These are phyloP conservation scores for Epinephelus fuscoguttatus DNA, from an alignment of 2,113 vertebrate genomes.

Conservation along the genomic window DNA sequence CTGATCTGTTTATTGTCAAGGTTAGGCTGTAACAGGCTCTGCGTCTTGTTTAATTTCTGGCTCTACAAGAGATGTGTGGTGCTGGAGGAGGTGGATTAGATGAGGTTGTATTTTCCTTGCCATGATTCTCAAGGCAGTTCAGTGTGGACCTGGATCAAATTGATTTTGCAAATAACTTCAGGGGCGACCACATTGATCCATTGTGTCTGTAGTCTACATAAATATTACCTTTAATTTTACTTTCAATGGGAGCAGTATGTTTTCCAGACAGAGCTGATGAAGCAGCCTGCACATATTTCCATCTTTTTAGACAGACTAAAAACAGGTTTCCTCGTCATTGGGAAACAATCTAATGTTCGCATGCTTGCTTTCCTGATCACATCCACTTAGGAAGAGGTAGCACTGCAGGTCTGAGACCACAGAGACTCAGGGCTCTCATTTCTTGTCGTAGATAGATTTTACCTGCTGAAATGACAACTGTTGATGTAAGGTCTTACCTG, in stretches of 20 bases:
- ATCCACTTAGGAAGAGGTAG: too few species aligned
- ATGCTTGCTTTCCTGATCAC: too few species aligned
- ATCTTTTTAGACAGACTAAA: constrained; percentile 1
- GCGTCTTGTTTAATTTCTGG: constrained; percentile 55
- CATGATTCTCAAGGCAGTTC: constrained; percentile 39
- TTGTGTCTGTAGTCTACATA: constrained; percentile 3
- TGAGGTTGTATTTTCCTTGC: constrained; percentile 54
- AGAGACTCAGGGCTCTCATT: too few species aligned
- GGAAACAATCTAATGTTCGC: too few species aligned
- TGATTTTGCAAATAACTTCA: constrained; percentile 51
- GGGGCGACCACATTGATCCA: constrained; percentile 32
- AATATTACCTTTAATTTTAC: constrained; percentile 20
- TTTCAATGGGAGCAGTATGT: neutral
- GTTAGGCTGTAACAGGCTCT: constrained; percentile 44
- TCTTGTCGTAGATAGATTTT: too few species aligned
- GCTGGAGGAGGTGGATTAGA: constrained; percentile 59
- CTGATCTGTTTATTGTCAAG: constrained; percentile 76
- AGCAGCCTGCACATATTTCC: neutral
- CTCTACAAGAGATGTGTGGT: constrained; percentile 44
- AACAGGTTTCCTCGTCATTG: too few species aligned
- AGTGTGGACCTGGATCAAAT: constrained; percentile 46
- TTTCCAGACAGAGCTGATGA: constrained; percentile 10
- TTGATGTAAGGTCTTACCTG: neutral
- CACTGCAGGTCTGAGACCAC: neutral
- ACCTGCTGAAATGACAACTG: too few species aligned